Percentiles rank a stretch among this genome's conserved stretches.
Evolutionary conservation across 2,113 vertebrate genomes (phyloP).

Genomic region (Eurypyga helias): DNA sequence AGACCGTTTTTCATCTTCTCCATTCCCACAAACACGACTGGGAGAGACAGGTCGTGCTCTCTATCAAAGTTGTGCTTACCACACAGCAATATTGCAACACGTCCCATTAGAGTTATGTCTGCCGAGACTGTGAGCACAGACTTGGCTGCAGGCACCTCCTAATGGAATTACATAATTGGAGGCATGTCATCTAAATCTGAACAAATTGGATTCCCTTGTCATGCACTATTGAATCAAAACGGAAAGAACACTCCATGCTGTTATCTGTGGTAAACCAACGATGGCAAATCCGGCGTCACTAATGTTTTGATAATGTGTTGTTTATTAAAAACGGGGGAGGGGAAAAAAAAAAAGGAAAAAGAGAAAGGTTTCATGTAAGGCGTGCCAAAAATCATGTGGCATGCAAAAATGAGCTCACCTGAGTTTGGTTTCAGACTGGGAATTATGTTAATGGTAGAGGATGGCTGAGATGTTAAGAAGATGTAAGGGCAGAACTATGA

Average conservation of each 20-base stretch:
- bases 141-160: conserved; percentile 62
- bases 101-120: conserved; percentile 43
- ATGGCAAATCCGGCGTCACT: conserved; percentile 14
- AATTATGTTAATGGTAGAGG: not conserved
- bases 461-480: not conserved
- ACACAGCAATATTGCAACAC: conserved; percentile 41
- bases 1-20: conserved; percentile 62
- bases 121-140: conserved; percentile 52
- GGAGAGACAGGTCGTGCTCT: conserved; percentile 56
- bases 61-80: conserved; percentile 59
- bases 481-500: not conserved
- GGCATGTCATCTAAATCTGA: conserved; percentile 72
- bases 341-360: not conserved
- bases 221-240: conserved; percentile 70
- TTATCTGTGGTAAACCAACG: conserved; percentile 53
- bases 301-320: conserved; percentile 47
- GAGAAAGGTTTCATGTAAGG: not conserved
- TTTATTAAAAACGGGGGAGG: not conserved
- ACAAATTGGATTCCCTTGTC: conserved; percentile 73
- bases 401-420: not conserved
- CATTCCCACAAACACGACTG: conserved; percentile 39
- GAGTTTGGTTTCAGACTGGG: not conserved
- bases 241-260: conserved; percentile 32
- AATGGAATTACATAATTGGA: conserved; percentile 74
- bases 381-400: not conserved